Percentiles rank a stretch among this genome's conserved stretches.
These are phyloP conservation scores for Coturnix japonica DNA, from an alignment of 2,113 vertebrate genomes.

Conservation along the genomic window DNA sequence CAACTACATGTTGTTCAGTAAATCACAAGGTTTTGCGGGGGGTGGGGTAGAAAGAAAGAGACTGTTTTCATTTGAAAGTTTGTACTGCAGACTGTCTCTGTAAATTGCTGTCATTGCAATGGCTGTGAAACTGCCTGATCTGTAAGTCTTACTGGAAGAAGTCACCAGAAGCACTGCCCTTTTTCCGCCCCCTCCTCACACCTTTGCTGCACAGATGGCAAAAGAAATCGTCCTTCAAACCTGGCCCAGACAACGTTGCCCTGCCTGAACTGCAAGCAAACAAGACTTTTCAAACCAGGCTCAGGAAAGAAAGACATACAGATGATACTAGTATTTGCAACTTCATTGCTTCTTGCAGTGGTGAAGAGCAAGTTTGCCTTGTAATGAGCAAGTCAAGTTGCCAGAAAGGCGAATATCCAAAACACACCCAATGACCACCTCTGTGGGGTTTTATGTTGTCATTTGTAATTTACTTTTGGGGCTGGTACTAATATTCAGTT, in stretches of 20 bases:
- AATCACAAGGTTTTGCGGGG: background rate
- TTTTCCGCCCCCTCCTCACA: background rate
- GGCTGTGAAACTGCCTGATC: background rate
- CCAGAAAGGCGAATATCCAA: constrained; percentile 39
- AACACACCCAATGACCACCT: constrained; percentile 58
- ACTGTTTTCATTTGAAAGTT: constrained; percentile 43
- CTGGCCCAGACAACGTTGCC: background rate
- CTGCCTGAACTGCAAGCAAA: background rate
- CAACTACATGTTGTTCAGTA: constrained; percentile 22
- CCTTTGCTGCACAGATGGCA: background rate
- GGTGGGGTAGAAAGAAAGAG: background rate
- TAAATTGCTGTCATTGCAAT: background rate
- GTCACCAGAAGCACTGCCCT: background rate
- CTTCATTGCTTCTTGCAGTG: constrained; percentile 33
- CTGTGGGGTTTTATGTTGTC: background rate
- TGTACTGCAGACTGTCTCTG: constrained; percentile 7
- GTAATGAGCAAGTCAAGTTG: background rate
- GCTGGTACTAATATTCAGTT: constrained; percentile 77
- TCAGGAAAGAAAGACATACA: background rate
- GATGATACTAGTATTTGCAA: background rate
- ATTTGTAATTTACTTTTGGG: constrained; percentile 63
- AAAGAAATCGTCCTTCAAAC: background rate
- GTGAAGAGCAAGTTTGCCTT: constrained; percentile 21
- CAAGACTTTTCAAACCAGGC: background rate
- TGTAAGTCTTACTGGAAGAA: constrained; percentile 2